Percentiles rank a stretch among this genome's conserved stretches.
Evolutionary conservation across 2,888 invertebrate species (phyloP).

Genomic region (Erebia ligea): DNA sequence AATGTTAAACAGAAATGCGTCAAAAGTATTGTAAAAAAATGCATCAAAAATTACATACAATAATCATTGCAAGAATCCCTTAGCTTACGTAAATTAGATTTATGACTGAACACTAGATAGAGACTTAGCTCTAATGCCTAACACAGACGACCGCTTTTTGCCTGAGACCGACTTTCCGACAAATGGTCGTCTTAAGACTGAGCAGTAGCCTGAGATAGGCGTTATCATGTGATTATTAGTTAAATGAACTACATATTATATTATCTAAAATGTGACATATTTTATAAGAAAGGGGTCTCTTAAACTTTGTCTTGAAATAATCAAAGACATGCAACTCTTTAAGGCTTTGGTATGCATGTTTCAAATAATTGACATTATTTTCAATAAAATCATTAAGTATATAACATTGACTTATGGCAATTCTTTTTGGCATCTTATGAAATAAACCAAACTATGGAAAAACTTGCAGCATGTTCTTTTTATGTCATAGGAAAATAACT

Average conservation of each 20-base stretch:
- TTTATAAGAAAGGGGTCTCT: conserved; percentile 10
- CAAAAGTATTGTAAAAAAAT: conserved; percentile 19
- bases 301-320: neutral
- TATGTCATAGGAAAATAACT: no score
- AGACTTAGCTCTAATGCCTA: conserved; percentile 30
- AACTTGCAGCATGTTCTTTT: no score
- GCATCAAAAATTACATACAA: conserved; percentile 17
- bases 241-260: conserved; percentile 26
- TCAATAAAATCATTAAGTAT: neutral
- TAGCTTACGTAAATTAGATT: conserved; percentile 24
- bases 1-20: conserved; percentile 37
- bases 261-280: conserved; percentile 34
- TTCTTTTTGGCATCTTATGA: no score
- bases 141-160: neutral
- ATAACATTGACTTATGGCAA: no score
- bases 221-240: conserved; percentile 28
- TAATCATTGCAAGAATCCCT: conserved; percentile 29
- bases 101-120: conserved; percentile 37
- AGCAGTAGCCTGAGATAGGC: neutral
- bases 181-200: no score
- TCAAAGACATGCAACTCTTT: neutral
- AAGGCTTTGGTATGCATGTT: neutral
- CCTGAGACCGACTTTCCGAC: neutral
- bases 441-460: no score
- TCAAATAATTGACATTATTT: conserved; percentile 4